Conservation (phyloP, 2,113 vertebrate genomes). For the Chlorocebus sabaeus region DNA sequence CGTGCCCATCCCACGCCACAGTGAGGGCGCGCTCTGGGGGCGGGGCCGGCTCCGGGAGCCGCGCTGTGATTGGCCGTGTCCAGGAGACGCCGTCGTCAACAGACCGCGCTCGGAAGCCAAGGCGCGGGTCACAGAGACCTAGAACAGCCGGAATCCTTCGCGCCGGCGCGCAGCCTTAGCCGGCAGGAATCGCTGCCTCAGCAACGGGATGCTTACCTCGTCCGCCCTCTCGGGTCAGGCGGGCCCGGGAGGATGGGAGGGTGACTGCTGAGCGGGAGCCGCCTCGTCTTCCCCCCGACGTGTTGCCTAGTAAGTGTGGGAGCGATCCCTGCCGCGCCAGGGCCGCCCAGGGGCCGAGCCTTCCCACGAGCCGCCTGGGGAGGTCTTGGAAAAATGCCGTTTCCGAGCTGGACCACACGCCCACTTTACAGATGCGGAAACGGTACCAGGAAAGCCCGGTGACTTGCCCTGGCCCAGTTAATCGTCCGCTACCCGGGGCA, state of each 20-base stretch:
- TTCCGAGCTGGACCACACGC: not conserved
- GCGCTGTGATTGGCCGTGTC: slow-evolving; percentile 61
- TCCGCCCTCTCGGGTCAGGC: not conserved
- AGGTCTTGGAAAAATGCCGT: not conserved
- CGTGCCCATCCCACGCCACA: too few relatives aligned
- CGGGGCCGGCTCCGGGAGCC: not conserved
- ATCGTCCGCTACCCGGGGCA: not conserved
- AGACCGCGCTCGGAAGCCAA: not conserved
- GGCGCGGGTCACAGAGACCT: not conserved
- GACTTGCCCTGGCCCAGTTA: not conserved
- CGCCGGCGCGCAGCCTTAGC: not conserved
- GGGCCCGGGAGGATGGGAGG: not conserved
- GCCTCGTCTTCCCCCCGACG: not conserved
- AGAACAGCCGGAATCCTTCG: not conserved
- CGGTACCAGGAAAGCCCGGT: not conserved
- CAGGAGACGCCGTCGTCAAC: not conserved
- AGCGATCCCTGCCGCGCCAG: not conserved
- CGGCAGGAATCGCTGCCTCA: not conserved
- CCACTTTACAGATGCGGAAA: not conserved
- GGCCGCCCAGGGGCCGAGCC: not conserved
- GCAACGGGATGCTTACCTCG: not conserved
- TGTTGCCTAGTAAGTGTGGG: slow-evolving; percentile 49
- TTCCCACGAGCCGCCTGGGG: not conserved
- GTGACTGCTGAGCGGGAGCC: not conserved
- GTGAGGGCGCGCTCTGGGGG: not conserved